Evolutionary conservation across 1,140 invertebrate genomes (phyloP).

Genomic region (Plodia interpunctella): DNA sequence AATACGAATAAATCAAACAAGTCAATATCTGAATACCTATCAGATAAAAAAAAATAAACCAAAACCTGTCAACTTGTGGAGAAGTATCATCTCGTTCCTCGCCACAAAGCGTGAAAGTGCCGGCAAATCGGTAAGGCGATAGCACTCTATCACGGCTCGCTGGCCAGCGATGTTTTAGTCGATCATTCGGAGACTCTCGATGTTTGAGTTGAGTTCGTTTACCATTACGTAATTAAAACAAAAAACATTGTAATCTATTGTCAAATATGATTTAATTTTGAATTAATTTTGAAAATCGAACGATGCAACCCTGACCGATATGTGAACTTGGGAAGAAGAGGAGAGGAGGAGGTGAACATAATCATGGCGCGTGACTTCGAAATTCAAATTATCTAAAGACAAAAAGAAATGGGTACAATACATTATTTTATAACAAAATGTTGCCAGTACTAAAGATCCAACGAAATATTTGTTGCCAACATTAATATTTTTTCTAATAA

Average conservation of each 20-base stretch:
- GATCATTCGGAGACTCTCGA: conserved; percentile 8
- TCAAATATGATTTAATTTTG: no score
- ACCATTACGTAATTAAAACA: conserved; percentile 11
- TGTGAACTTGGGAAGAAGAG: no score
- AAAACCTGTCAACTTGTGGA: conserved; percentile 9
- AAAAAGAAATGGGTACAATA: no score
- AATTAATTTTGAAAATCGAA: no score
- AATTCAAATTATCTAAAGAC: no score
- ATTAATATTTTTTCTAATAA: no score
- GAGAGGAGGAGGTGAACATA: no score
- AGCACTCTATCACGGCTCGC: conserved; percentile 12
- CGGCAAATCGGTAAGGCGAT: conserved; percentile 27
- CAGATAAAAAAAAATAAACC: not conserved
- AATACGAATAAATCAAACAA: not conserved
- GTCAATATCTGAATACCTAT: not conserved
- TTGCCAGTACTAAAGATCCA: no score
- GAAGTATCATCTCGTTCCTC: conserved; percentile 12
- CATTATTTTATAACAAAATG: no score
- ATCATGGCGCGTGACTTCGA: no score
- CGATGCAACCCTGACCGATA: no score
- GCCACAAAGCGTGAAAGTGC: conserved; percentile 30
- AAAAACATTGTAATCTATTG: not conserved
- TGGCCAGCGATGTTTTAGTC: conserved; percentile 11
- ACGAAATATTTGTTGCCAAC: no score
- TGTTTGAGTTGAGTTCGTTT: not conserved